Percentiles rank a stretch among this genome's conserved stretches.
phyloP scores from a whole-genome alignment of 2,888 invertebrate genomes.

The Acronicta alni region DNA sequence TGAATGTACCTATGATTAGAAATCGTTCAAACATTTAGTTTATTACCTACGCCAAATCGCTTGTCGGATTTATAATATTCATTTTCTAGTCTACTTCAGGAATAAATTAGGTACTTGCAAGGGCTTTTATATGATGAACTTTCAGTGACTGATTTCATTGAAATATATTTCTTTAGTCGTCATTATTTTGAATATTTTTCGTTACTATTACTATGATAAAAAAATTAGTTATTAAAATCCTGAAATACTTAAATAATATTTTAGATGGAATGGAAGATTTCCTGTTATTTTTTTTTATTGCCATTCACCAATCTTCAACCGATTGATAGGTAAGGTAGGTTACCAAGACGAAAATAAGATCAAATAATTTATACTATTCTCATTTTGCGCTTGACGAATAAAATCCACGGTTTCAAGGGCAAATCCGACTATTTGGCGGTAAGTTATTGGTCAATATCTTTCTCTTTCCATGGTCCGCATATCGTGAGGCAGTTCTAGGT shows the following conservation, averaged over 20 bases:
- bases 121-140: no score
- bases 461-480: slow-evolving; percentile 15
- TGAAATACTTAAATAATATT: no score
- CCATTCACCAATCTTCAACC: not conserved
- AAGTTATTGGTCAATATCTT: slow-evolving; percentile 39
- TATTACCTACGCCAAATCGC: slow-evolving; percentile 8
- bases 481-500: no score
- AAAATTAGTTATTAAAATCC: no score
- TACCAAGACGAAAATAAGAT: slow-evolving; percentile 19
- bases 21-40: slow-evolving; percentile 18
- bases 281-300: no score
- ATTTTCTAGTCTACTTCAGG: not conserved
- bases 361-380: slow-evolving; percentile 30
- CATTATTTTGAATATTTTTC: no score
- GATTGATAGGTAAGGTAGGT: slow-evolving; percentile 2
- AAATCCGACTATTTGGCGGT: slow-evolving; percentile 36
- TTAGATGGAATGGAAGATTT: no score
- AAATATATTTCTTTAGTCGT: no score
- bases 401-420: slow-evolving; percentile 30
- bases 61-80: slow-evolving; percentile 1
- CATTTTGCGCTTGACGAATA: slow-evolving; percentile 39
- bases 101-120: no score
- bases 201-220: no score
- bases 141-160: no score
- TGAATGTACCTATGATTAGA: slow-evolving; percentile 19